Base-by-base conservation (phyloP, 2,113 vertebrate genomes). In the Aspidoscelis tigris region DNA sequence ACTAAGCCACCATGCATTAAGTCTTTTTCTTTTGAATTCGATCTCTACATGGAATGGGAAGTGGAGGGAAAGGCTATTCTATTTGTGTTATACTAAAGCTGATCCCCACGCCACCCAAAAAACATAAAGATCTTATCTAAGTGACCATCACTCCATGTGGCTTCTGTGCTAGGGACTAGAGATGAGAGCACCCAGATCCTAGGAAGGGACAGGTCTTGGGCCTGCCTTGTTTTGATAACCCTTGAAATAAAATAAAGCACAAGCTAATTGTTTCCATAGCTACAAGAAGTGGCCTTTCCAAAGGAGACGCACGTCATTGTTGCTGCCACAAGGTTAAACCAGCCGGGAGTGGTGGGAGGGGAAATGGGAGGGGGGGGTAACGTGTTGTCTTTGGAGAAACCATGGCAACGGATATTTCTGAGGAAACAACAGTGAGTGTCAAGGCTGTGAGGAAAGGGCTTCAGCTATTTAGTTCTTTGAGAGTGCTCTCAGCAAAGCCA, bases 321-420 rank as follows among this genome's bases (percentile, higher is more conserved):
- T 91, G 93, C 94, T 92, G 92, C 95, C 93, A 90, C 92, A 94
- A 95, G 92, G 94, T 94, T 94, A 94, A 94, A 92, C 91, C 92
- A 77, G 91, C 91, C 11, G 92, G 93, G 94, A 91, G 90, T 89
- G 41, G 81, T 47, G 53, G 80, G 70, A 44, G 70, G 70, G 80
- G 41, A 61, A 21, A 41, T 16, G 4, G 53, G 68, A 20, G 89
- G 87, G 88, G 88, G 84, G 76, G 79, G 78, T 86, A 83, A 90
- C 88, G 91, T 91, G 82, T 93, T 94, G 92, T 92, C 92, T 91
- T 86, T 88, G 91, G 90, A 85, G 93, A 94, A 96, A 93, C 95
- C 95, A 96, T 96, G 90, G 95, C 93, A 96, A 95, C 96, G 81
- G 86, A 90, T 78, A 90, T 95, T 95, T 94, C 95, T 90, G 93